Base-by-base conservation (phyloP, 2,797 vertebrate species). In the Danio aesculapii region DNA sequence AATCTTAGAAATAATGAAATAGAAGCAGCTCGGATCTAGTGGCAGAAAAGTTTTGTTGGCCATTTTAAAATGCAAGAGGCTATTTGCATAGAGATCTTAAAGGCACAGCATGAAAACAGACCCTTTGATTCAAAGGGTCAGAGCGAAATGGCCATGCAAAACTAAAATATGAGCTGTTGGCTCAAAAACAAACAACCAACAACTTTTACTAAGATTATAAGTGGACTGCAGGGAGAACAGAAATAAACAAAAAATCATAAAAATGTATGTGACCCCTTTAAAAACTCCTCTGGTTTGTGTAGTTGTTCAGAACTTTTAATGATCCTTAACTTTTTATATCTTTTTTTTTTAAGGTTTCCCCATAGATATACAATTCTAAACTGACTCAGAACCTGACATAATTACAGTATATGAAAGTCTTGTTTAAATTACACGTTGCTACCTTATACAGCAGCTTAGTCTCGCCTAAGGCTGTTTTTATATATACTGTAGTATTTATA, bases 361-460 rank as follows among this genome's bases (percentile, higher is more conserved):
- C 6, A 47, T 30, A 7, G 17, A 58, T 9, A 21, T 21, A 6
- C 19, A 46, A 67, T 21, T 4, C 41, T 59, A 16, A 47, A 47
- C 55, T 6, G 55, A 7, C 70, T 73, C 41, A 19, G 67, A 57
- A 46, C 1, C 1, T 5, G 41, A 47, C 41, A 46, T 77, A 17
- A 77, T 47, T 66, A n/a, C 49, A 16, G 47, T 44, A 46, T n/a
- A 44, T 16, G 39, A 55, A 55, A 55, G 17, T 21, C 74, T 55
- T 1, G 30, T 1, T 3, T 30, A 19, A 10, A 44, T 64, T 53
- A 13, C 66, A 62, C 77, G 72, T 49, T 41, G 19, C 16, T 57
- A 14, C 17, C 69, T 85, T 83, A 52, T 30, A 88, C 81, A 72
- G 91, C 77, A 17, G 77, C 84, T 81, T 30, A 30, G 30, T 30